These are phyloP conservation scores for Bilobella aurantiaca DNA, from an alignment of 1,140 invertebrate species.

Conservation along the genomic window DNA sequence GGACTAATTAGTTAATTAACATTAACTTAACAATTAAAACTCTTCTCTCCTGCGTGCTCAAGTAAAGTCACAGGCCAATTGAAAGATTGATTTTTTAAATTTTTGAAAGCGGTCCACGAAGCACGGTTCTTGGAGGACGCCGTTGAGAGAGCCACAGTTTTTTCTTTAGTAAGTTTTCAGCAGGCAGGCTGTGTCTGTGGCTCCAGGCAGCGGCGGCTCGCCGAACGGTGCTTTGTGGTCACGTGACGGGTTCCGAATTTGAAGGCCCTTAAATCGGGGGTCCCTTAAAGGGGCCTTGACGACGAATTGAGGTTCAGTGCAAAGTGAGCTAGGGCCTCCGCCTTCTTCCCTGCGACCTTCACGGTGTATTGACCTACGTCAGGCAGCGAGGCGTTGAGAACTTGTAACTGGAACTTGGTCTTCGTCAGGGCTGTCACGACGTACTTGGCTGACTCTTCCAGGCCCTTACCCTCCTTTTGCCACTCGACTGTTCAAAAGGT, in stretches of 20 bases:
- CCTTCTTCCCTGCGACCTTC: constrained; percentile 71
- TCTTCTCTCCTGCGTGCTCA: no score
- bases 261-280: no score
- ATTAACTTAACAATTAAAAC: no score
- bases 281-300: not conserved
- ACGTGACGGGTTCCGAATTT: no score
- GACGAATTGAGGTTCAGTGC: constrained; percentile 59
- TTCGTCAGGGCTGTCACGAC: constrained; percentile 54
- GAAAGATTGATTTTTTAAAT: no score
- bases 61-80: no score
- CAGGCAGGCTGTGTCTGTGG: not conserved
- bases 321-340: constrained; percentile 69
- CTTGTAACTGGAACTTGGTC: constrained; percentile 59
- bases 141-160: not conserved
- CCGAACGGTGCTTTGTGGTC: no score
- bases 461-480: constrained; percentile 80
- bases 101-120: no score
- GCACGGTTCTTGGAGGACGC: no score
- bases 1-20: no score
- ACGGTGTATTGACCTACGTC: constrained; percentile 85
- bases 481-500: constrained; percentile 66
- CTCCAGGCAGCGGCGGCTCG: no score
- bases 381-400: constrained; percentile 60
- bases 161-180: not conserved
- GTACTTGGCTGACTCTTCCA: constrained; percentile 66